These are phyloP conservation scores for Hippocampus comes DNA, from an alignment of 2,113 vertebrate species.

Conservation along the genomic window DNA sequence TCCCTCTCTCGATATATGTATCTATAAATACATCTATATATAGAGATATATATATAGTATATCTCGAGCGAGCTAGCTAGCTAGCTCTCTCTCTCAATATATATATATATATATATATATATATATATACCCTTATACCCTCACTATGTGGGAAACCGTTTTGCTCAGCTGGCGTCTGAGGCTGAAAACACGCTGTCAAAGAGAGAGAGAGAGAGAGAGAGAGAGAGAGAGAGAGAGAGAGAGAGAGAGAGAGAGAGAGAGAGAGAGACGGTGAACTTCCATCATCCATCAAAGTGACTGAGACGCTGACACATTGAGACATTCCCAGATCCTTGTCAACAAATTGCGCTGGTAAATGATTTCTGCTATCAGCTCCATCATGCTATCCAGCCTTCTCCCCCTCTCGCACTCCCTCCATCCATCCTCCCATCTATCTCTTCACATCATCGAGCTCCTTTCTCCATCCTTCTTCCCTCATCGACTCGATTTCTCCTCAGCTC, in stretches of 20 bases:
- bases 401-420: conserved; percentile 17
- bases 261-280: conserved; percentile 53
- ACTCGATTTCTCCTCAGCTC: conserved; percentile 38
- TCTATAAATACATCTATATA: no score
- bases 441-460: conserved; percentile 22
- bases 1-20: no score
- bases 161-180: conserved; percentile 27
- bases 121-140: neutral
- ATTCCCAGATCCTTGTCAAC: conserved; percentile 73
- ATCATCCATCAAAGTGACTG: conserved; percentile 71
- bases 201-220: conserved; percentile 27
- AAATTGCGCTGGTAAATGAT: conserved; percentile 74
- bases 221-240: conserved; percentile 38
- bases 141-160: conserved; percentile 3
- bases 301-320: conserved; percentile 68
- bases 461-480: conserved; percentile 20
- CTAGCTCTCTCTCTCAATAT: no score
- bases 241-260: conserved; percentile 37
- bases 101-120: no score
- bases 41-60: no score
- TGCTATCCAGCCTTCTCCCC: conserved; percentile 44
- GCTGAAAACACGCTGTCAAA: conserved; percentile 22
- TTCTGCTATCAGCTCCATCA: conserved; percentile 72
- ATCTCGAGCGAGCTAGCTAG: no score
- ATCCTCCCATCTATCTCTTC: conserved; percentile 38